Base-by-base conservation (phyloP, 2,888 invertebrate genomes). In the Melipona beecheii region DNA sequence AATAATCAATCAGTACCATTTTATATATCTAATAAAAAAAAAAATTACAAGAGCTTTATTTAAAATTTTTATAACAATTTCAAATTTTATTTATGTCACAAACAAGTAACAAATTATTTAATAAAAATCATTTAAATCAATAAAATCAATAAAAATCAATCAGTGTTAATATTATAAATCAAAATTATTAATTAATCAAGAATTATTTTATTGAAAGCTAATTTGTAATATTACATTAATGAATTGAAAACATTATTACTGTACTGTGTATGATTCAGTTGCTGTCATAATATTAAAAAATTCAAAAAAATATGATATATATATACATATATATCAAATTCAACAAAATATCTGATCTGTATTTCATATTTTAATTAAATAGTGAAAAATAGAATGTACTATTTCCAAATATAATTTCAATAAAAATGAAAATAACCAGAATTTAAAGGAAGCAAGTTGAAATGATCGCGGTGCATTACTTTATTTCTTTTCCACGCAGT, bases 401-500 rank as follows among this genome's bases (percentile, higher is more conserved):
- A 31, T 13, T 27, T 31, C 21, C 64, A 13, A 21, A 21, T 64
- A 31, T 11, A 64, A 11, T 4, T 31, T 21, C 31, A 13, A 64
- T 17, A 21, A 5, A 64, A 31, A 64, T 4, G 11, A 9, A 60
- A 60, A 24, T 9, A 60, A 24, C 9, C 17, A 24, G 24, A 6
- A 9, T 60, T 65, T 54, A 49, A 43, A 72, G 13, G n/a, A 56
- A 65, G 15, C 31, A 0, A 15, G 17, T 56, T 5, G 54, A 66
- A 72, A 56, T 56, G 11, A 17, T n/a, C 4, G 0, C 21, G 15
- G 15, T 27, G 17, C 19, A 43, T 69, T 43, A 54, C n/a, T 50
- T 56, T n/a, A 31, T 36, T 27, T 50, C 13, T 56, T 64, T 68
- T 60, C 54, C 68, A 31, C 56, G 58, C 69, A 71, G 15, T 66